Evolutionary conservation across 2,113 vertebrate genomes (phyloP), one percentile per base, ranked within the genome.

Genomic region (Callithrix jacchus): DNA sequence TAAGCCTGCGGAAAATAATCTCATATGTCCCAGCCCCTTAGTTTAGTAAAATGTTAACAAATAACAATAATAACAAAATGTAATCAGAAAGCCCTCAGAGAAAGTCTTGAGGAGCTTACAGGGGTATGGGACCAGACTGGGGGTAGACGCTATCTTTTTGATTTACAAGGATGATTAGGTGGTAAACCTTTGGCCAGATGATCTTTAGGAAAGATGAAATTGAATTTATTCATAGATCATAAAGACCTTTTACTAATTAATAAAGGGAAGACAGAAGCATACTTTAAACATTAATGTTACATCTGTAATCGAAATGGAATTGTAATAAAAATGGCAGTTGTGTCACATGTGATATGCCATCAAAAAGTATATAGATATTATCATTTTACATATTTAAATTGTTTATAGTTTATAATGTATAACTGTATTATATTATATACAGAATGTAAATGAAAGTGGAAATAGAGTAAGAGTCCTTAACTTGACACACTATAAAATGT

Each of bases 371-470:
- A 71, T n/a, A 18, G 8, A 82, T 30, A 76, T 64, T 40, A 56
- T 70, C 42, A 87, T 40, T 94, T 84, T 88, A 61, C 27, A 58
- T 74, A 76, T 56, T 81, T 86, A 84, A 94, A 80, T 87, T 90
- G 23, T 61, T 79, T 74, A 73, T 86, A 73, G 9, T 64, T 87
- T 83, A 58, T 70, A 42, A 64, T 35, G 27, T 37, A 13, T 79
- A 89, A 61, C 42, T 58, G 3, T 83, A 35, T 58, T 74, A 68
- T 70, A 70, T 49, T 61, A 73, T 30, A 4, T 18, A 10, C 27
- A 89, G 32, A 89, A 71, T 92, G 73, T 73, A 87, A 93, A 79
- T 97, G 80, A 88, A 85, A 94, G 16, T 81, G 11, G 54, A 94
- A 89, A 89, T 40, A 89, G 32, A 85, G 25, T 58, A 87, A 47